Percentiles rank a stretch among this genome's conserved stretches.
phyloP scores from a whole-genome alignment of 35 echinoderm and acorn worm species.

The Lytechinus variegatus region DNA sequence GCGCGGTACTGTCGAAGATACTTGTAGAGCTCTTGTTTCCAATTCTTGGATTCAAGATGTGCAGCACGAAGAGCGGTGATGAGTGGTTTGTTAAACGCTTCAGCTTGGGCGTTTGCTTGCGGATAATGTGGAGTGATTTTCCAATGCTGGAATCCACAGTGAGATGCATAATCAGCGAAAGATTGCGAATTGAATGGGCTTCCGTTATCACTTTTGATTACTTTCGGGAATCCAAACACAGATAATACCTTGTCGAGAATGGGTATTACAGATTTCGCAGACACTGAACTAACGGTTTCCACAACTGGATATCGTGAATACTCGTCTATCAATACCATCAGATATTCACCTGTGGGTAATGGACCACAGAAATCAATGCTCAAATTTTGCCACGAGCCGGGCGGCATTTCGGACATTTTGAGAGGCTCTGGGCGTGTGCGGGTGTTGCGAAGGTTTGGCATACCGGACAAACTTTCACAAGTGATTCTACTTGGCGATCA shows the following conservation, averaged over 20 bases:
- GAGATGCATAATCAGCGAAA: slow-evolving; percentile 54
- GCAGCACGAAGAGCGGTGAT: slow-evolving; percentile 45
- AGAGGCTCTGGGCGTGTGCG: slow-evolving; percentile 31
- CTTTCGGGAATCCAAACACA: slow-evolving; percentile 63
- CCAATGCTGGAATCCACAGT: slow-evolving; percentile 74
- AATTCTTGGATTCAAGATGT: slow-evolving; percentile 53
- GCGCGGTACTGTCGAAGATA: slow-evolving; percentile 80
- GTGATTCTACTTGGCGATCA: slow-evolving; percentile 53
- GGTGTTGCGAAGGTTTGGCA: background rate
- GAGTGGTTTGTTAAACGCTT: slow-evolving; percentile 58
- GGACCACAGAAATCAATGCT: slow-evolving; percentile 77
- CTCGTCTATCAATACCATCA: slow-evolving; percentile 70
- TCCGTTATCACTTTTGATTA: slow-evolving; percentile 73
- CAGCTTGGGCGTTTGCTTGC: slow-evolving; percentile 63
- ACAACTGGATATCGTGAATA: slow-evolving; percentile 73
- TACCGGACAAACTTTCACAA: slow-evolving; percentile 49
- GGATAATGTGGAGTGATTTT: slow-evolving; percentile 79
- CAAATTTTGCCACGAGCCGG: slow-evolving; percentile 54
- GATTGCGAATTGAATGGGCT: slow-evolving; percentile 24
- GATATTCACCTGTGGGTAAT: slow-evolving; percentile 61
- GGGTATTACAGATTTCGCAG: slow-evolving; percentile 67
- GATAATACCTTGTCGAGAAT: slow-evolving; percentile 72
- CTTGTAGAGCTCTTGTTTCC: slow-evolving; percentile 71
- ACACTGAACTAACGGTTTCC: slow-evolving; percentile 64
- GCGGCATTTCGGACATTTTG: slow-evolving; percentile 57